Base-by-base conservation (phyloP, 2,888 invertebrate species). In the Tuberolachnus salignus region DNA sequence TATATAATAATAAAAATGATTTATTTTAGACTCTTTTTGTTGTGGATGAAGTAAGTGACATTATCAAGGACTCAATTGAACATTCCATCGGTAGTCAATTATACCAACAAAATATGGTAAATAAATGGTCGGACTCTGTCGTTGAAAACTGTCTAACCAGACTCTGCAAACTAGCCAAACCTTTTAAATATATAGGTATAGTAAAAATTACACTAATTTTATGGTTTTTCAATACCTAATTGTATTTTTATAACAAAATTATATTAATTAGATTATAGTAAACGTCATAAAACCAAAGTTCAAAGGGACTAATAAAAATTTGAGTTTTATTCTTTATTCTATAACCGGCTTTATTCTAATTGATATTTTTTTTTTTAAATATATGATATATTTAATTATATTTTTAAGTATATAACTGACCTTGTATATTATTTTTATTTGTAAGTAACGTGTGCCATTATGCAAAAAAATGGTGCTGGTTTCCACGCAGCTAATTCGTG, bases 391-490 rank as follows among this genome's bases (percentile, higher is more conserved):
- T n/a, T n/a, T n/a, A n/a, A n/a, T n/a, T n/a, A n/a, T n/a, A n/a
- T n/a, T n/a, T n/a, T n/a, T n/a, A n/a, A n/a, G 10, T 53, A 16
- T 21, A 26, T 3, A 23, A 34, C 16, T 19, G 16, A 26, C 10
- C 34, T 57, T 49, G 42, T 34, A 64, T 26, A n/a, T 49, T 57
- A 55, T 51, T 80, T 82, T 83, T 82, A 83, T 82, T 71, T 88
- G 89, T 78, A 88, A 94, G 97, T 98, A 82, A 98, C 97, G 19
- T 98, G 98, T 87, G 97, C 98, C 83, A 98, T 99, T 83, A 98
- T 99, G 97, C 98, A 99, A 87, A 99, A 98, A 87, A 98, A 96
- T 87, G 98, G 99, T 34, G 98, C 98, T 63, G 99, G 99, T 26
- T 88, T 99, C 82, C 98, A 99, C 87, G 97, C 98, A 55, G 97